Evolutionary conservation across 2,888 invertebrate species (phyloP), one percentile per base, ranked within the genome.

Genomic region (Lucinisca nassula): DNA sequence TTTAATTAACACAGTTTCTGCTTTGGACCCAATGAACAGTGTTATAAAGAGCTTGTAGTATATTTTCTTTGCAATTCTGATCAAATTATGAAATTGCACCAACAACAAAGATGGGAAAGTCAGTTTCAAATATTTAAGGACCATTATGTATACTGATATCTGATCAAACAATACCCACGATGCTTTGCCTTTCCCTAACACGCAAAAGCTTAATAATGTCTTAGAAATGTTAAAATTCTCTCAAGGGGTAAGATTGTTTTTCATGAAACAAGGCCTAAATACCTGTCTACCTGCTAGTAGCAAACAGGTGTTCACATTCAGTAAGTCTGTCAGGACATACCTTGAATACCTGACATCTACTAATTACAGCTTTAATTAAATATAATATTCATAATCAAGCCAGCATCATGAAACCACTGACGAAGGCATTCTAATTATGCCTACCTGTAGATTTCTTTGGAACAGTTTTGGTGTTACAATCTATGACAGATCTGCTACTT

Each of bases 341-440:
- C 67, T 35, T 14, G 30, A 67, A 67, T 67, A 67, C 67, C 67
- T 67, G 67, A 67, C 67, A 67, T 67, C 67, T 67, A 67, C 67
- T 67, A 67, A 67, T 35, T 67, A 21, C 27, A 67, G n/a, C 21
- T 35, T 30, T 67, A 67, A 67, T 67, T 67, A 67, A 67, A 67
- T 21, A 32, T 67, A 67, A 67, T 67, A 67, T 67, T 67, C 67
- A 32, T 67, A 67, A 67, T 67, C 67, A 35, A 21, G 21, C 27
- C 24, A 67, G 21, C 35, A 67, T 67, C 67, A 35, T 3, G 17
- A 10, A 67, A 35, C 67, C 32, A 35, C 67, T 67, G 67, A 4
- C 17, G 12, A 67, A 67, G 67, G 67, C 67, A 67, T 67, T 67
- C 67, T 67, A 67, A 35, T 67, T 21, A 67, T 67, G 67, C 67